phyloP scores from a whole-genome alignment of 2,797 vertebrate species.

The Pseudocheirus occidentalis region DNA sequence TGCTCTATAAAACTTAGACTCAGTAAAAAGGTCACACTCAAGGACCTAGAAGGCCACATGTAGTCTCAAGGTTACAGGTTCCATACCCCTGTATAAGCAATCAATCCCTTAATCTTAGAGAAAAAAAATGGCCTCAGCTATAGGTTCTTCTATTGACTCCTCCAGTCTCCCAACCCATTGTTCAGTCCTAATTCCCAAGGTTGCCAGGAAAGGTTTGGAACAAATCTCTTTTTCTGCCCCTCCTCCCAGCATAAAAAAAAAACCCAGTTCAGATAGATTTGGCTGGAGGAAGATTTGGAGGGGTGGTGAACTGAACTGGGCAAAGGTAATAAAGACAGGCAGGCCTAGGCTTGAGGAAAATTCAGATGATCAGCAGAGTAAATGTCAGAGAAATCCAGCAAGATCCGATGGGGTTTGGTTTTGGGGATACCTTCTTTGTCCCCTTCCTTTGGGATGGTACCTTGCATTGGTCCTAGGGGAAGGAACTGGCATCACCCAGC shows the following conservation, averaged over 20 bases:
- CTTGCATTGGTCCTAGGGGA: too few species aligned
- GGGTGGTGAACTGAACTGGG: not conserved
- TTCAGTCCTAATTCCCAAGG: not conserved
- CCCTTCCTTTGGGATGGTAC: too few species aligned
- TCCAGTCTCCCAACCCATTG: not conserved
- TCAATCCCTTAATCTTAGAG: not conserved
- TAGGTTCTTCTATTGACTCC: not conserved
- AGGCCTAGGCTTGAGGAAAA: not conserved
- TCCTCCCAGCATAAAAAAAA: not conserved
- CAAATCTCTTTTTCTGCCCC: not conserved
- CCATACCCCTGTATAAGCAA: too few species aligned
- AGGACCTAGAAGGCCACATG: too few species aligned
- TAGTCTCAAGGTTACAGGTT: too few species aligned
- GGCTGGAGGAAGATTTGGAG: not conserved
- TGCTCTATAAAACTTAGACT: too few species aligned
- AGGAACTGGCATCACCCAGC: too few species aligned
- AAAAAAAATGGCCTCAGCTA: not conserved
- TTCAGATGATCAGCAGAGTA: not conserved
- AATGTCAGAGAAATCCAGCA: not conserved
- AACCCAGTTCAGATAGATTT: not conserved
- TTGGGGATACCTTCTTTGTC: not conserved
- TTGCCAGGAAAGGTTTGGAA: not conserved
- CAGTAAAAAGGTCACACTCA: too few species aligned
- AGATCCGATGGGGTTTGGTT: not conserved
- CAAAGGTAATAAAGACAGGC: not conserved